phyloP scores from a whole-genome alignment of 2,888 invertebrate genomes.

The Aphrophora alni region DNA sequence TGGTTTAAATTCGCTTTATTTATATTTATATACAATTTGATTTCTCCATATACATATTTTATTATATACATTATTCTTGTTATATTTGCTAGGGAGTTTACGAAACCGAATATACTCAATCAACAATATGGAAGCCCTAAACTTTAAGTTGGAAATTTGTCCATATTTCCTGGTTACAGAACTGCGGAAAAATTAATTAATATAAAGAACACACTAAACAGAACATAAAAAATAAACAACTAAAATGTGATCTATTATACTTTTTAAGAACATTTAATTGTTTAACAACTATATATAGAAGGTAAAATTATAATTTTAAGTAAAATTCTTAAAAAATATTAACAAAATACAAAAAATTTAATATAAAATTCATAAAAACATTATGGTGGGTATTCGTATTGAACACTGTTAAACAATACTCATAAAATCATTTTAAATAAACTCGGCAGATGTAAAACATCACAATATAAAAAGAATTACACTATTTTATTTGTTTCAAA shows the following conservation, averaged over 20 bases:
- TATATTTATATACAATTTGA: not conserved
- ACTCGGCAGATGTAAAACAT: too few relatives aligned
- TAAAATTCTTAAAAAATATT: too few relatives aligned
- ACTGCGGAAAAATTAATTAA: not conserved
- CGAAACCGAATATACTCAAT: not conserved
- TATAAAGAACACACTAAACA: not conserved
- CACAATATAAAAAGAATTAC: too few relatives aligned
- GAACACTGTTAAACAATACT: not conserved
- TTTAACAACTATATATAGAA: not conserved
- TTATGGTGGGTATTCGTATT: not conserved
- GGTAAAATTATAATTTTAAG: not conserved
- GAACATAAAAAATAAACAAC: not conserved
- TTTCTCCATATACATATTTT: not conserved
- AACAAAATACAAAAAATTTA: not conserved
- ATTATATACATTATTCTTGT: not conserved
- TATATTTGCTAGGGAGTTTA: not conserved
- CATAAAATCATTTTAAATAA: not conserved
- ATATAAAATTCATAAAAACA: not conserved
- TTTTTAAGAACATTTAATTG: not conserved
- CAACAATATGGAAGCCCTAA: not conserved
- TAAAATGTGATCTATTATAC: not conserved
- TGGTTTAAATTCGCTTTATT: not conserved
- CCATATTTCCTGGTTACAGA: not conserved
- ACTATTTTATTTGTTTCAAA: too few relatives aligned
- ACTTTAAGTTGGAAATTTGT: not conserved